These are phyloP conservation scores for Folsomia candida DNA, from an alignment of 2,888 invertebrate species.

Conservation along the genomic window DNA sequence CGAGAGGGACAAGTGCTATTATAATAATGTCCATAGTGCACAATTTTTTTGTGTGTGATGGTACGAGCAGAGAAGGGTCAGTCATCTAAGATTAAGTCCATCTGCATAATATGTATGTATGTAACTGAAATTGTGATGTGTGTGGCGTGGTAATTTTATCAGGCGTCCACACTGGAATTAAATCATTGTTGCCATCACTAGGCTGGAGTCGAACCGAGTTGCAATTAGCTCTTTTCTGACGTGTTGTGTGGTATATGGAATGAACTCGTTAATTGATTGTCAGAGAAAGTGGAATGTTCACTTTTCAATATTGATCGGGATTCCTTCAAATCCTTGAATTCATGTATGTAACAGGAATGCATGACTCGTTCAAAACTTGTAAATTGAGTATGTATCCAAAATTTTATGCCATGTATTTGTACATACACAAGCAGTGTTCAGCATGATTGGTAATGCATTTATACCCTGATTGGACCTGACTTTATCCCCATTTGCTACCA, in stretches of 20 bases:
- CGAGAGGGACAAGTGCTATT: not conserved
- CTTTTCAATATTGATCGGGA: not conserved
- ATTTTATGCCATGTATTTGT: not conserved
- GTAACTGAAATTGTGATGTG: too few species aligned
- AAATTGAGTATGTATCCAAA: not conserved
- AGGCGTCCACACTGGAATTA: not conserved
- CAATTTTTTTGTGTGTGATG: not conserved
- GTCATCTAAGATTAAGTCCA: too few species aligned
- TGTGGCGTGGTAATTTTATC: not conserved
- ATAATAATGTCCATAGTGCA: not conserved
- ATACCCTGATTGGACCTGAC: slow-evolving; percentile 2
- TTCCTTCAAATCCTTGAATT: too few species aligned
- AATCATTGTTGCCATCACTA: not conserved
- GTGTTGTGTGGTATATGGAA: not conserved
- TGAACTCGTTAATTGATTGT: not conserved
- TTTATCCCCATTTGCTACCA: not conserved
- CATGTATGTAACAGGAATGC: too few species aligned
- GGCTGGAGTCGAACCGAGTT: not conserved
- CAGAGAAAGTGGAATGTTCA: not conserved
- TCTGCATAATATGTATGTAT: too few species aligned
- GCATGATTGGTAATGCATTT: not conserved
- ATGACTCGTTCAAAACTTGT: not conserved
- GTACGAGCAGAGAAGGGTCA: not conserved
- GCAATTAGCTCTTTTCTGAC: too few species aligned
- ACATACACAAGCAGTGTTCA: not conserved